Evolutionary conservation across 37 sponge, comb jelly and placozoan species (phyloP).

Genomic region (Geodia barretti): DNA sequence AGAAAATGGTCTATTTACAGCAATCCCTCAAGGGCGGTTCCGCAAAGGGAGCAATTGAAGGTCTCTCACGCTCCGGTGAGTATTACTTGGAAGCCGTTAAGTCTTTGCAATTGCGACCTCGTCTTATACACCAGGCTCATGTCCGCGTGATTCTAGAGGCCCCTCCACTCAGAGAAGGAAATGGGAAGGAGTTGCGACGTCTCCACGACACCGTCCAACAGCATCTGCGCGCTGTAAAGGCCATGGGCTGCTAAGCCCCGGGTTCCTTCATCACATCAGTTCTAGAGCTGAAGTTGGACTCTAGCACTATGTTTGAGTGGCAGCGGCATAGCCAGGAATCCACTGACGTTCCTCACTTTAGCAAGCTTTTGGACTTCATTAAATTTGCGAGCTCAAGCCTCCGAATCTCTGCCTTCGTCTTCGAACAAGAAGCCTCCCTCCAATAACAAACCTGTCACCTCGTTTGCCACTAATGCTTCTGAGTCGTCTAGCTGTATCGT

Average conservation of each 20-base stretch:
- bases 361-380: conserved; percentile 11
- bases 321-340: too few relatives aligned
- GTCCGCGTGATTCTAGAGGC: too few relatives aligned
- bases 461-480: neutral
- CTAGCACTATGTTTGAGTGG: too few relatives aligned
- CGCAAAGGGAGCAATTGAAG: neutral
- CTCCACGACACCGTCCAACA: too few relatives aligned
- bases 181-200: too few relatives aligned
- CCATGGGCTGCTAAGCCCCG: too few relatives aligned
- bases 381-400: conserved; percentile 25
- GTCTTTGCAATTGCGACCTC: neutral
- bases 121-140: too few relatives aligned
- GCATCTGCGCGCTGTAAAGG: too few relatives aligned
- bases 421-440: neutral
- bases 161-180: too few relatives aligned
- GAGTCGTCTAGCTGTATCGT: neutral
- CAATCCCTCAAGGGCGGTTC: conserved; percentile 15
- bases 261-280: too few relatives aligned
- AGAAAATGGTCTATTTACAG: conserved; percentile 29
- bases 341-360: conserved; percentile 4
- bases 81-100: conserved; percentile 15
- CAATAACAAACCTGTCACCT: conserved; percentile 8
- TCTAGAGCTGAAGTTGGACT: too few relatives aligned
- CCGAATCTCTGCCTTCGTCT: conserved; percentile 1
- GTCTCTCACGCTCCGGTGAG: conserved; percentile 14